A percentile compares a stretch with the other conserved stretches of the same genome.
phyloP scores from a whole-genome alignment of 2,888 invertebrate genomes.

The Lydus trimaculatus region DNA sequence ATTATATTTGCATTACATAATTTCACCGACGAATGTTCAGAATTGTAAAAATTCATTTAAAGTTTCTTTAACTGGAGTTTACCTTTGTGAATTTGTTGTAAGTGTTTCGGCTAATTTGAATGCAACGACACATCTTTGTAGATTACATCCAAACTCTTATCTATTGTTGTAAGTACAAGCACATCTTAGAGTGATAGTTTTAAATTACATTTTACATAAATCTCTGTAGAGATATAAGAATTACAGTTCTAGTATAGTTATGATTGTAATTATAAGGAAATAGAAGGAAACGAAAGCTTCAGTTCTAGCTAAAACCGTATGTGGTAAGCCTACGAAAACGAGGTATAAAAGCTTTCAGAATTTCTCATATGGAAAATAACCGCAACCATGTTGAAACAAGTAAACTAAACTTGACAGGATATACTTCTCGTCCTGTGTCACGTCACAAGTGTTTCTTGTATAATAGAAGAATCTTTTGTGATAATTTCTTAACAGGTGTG shows the following conservation, averaged over 20 bases:
- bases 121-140: constrained; percentile 12
- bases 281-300: not conserved
- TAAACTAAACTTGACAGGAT: constrained; percentile 31
- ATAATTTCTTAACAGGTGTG: not conserved
- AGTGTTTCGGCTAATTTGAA: not conserved
- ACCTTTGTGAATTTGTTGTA: constrained; percentile 38
- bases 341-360: constrained; percentile 40
- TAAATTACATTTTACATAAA: not conserved
- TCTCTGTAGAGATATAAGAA: not conserved
- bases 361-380: constrained; percentile 43
- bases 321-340: constrained; percentile 32
- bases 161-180: constrained; percentile 27
- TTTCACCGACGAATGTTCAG: constrained; percentile 32
- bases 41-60: constrained; percentile 41
- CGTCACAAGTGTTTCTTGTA: constrained; percentile 9
- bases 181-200: constrained; percentile 19
- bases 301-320: constrained; percentile 22
- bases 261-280: not conserved
- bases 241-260: not conserved
- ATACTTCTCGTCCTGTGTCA: constrained; percentile 7
- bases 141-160: constrained; percentile 27
- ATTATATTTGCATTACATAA: constrained; percentile 16
- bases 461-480: too few relatives aligned
- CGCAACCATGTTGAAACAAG: constrained; percentile 39
- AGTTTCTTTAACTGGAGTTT: too few relatives aligned